Evolutionary conservation across 2,888 invertebrate species (phyloP).

Genomic region (Pseudoips prasinana): DNA sequence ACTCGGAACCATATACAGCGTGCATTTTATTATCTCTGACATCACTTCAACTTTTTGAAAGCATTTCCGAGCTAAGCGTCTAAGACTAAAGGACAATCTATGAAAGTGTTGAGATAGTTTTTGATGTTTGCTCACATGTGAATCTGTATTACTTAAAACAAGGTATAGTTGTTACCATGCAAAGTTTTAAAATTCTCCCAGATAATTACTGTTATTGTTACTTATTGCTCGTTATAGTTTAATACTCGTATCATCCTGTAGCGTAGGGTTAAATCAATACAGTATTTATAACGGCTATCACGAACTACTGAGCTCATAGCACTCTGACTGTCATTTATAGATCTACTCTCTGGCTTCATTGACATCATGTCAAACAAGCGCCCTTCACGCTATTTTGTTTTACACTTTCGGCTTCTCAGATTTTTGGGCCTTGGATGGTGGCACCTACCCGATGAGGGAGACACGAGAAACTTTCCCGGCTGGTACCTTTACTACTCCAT

Average conservation of each 20-base stretch:
- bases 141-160: no score
- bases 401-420: slow-evolving; percentile 61
- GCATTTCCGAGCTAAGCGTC: no score
- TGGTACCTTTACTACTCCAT: slow-evolving; percentile 67
- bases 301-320: neutral
- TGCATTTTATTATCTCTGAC: no score
- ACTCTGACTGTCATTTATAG: slow-evolving; percentile 9
- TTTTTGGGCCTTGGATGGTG: slow-evolving; percentile 73
- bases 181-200: no score
- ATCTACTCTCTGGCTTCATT: neutral
- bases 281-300: slow-evolving; percentile 12
- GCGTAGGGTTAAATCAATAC: slow-evolving; percentile 1
- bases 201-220: no score
- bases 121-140: no score
- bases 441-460: slow-evolving; percentile 68
- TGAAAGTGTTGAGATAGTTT: no score
- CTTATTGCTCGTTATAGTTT: no score
- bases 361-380: slow-evolving; percentile 33
- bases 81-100: no score
- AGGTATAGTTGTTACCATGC: no score
- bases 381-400: slow-evolving; percentile 57
- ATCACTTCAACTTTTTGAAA: no score
- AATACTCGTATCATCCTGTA: slow-evolving; percentile 31
- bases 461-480: slow-evolving; percentile 61
- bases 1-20: no score